Evolutionary conservation across 1,140 invertebrate genomes (phyloP).

Genomic region (Polypedilum vanderplanki): DNA sequence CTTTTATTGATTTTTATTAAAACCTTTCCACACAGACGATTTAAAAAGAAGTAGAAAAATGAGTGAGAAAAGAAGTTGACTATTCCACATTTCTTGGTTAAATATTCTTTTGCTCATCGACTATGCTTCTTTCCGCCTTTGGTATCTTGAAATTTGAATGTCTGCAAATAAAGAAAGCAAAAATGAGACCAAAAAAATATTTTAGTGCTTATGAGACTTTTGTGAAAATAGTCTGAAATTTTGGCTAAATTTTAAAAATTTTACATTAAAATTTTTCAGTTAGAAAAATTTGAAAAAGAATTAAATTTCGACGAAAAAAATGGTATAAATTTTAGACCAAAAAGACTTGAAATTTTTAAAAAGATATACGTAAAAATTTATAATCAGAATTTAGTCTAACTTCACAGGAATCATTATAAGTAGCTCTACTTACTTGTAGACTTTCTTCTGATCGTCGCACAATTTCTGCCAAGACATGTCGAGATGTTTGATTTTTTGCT

Average conservation of each 20-base stretch:
- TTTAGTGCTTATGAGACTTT: too few relatives aligned
- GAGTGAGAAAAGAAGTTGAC: neutral
- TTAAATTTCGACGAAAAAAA: too few relatives aligned
- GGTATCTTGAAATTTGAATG: neutral
- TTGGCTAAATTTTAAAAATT: too few relatives aligned
- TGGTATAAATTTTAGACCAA: too few relatives aligned
- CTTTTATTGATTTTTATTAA: neutral
- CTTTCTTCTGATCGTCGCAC: neutral
- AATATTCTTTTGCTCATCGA: too few relatives aligned
- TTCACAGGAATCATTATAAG: too few relatives aligned
- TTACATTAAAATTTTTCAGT: too few relatives aligned
- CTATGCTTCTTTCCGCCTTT: neutral
- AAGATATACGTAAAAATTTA: too few relatives aligned
- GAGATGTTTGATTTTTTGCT: conserved; percentile 3
- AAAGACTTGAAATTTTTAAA: too few relatives aligned
- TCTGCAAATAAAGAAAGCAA: neutral
- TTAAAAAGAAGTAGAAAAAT: neutral
- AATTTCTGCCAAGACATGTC: neutral
- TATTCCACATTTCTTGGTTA: neutral
- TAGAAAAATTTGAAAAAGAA: too few relatives aligned
- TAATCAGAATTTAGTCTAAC: too few relatives aligned
- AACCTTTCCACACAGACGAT: neutral
- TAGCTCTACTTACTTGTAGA: neutral
- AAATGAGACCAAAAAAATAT: neutral
- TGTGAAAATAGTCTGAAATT: too few relatives aligned